These are phyloP conservation scores for Lucifuga dentata DNA, from an alignment of 2,113 vertebrate genomes.

Conservation along the genomic window DNA sequence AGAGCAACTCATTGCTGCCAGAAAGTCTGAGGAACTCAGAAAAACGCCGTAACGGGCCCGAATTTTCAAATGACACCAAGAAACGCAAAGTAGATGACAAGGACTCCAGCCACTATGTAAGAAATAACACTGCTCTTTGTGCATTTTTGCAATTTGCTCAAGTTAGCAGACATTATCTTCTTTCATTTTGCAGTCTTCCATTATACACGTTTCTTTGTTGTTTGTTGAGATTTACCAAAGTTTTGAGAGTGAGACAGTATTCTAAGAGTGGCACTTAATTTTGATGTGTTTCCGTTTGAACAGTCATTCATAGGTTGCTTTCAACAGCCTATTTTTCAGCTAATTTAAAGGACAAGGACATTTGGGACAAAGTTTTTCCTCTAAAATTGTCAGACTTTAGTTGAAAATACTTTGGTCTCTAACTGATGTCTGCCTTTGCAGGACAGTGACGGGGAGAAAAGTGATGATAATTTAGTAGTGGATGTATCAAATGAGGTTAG, in stretches of 20 bases:
- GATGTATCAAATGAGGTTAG: constrained; percentile 94
- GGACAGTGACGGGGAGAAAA: constrained; percentile 98
- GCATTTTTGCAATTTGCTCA: constrained; percentile 53
- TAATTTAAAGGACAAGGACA: neutral
- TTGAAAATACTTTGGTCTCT: neutral
- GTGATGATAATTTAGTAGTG: constrained; percentile 94
- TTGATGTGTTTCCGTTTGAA: neutral
- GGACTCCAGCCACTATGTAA: constrained; percentile 85
- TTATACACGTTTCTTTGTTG: neutral
- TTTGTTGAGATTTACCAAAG: neutral
- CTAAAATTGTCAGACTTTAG: neutral
- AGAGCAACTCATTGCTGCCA: constrained; percentile 94
- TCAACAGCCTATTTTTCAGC: neutral
- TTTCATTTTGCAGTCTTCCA: too few species aligned
- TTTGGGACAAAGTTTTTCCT: neutral
- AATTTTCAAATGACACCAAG: constrained; percentile 92
- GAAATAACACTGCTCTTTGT: constrained; percentile 84
- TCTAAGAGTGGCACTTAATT: neutral
- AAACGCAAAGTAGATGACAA: constrained; percentile 97
- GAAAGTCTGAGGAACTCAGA: constrained; percentile 92
- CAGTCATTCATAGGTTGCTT: neutral
- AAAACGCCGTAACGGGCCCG: constrained; percentile 91
- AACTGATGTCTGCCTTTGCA: constrained; percentile 68
- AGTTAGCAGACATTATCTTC: too few species aligned
- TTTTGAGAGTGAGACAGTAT: neutral